phyloP scores from a whole-genome alignment of 2,888 invertebrate species.

The Minunthozetes semirufus region DNA sequence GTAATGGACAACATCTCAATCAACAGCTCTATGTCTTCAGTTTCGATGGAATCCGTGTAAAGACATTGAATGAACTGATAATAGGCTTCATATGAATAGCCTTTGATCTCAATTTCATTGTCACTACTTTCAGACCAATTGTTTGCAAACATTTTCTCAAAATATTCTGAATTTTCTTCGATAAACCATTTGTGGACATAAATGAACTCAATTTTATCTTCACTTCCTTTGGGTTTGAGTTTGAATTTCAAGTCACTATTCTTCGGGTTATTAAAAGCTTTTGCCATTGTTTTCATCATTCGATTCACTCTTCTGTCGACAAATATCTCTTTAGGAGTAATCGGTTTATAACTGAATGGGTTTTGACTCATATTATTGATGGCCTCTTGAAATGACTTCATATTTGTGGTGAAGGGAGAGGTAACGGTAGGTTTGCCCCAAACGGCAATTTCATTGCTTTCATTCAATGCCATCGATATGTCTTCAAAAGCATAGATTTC shows the following conservation, averaged over 20 bases:
- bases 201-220: background rate
- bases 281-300: background rate
- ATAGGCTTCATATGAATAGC: background rate
- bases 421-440: slow-evolving; percentile 23
- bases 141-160: background rate
- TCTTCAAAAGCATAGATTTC: slow-evolving; percentile 10
- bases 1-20: background rate
- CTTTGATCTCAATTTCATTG: background rate
- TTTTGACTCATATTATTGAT: background rate
- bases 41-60: background rate
- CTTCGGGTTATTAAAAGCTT: background rate
- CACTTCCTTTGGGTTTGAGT: background rate
- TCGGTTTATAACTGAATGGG: background rate
- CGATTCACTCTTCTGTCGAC: background rate
- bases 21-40: background rate
- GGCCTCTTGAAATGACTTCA: slow-evolving; percentile 17
- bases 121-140: background rate
- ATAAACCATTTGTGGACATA: slow-evolving; percentile 10
- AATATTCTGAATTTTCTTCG: background rate
- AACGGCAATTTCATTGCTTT: background rate
- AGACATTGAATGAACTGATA: background rate
- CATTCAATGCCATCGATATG: slow-evolving; percentile 1
- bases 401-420: background rate
- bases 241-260: slow-evolving; percentile 10
- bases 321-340: background rate